Evolutionary conservation across 2,113 vertebrate species (phyloP).

Genomic region (Rhagologus leucostigma): DNA sequence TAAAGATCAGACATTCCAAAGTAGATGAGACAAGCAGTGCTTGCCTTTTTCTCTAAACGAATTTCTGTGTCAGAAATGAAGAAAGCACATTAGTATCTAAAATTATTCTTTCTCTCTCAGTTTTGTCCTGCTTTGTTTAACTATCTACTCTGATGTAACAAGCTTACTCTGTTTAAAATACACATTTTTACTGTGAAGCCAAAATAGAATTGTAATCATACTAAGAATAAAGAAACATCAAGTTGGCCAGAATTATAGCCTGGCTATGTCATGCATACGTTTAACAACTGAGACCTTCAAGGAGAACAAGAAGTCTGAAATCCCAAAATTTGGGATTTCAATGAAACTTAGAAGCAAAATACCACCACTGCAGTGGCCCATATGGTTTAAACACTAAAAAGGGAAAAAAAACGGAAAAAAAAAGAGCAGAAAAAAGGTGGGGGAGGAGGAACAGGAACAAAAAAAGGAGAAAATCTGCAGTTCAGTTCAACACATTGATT

Average conservation of each 20-base stretch:
- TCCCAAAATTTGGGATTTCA: not conserved
- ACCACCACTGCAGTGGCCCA: not conserved
- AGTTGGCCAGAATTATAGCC: not conserved
- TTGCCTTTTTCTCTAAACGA: not conserved
- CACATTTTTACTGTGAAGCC: not conserved
- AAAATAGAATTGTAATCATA: not conserved
- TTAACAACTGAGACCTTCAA: not conserved
- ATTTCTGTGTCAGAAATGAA: not conserved
- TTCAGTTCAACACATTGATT: not conserved
- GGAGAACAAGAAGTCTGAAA: not conserved
- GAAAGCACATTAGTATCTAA: not conserved
- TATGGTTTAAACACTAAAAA: not conserved
- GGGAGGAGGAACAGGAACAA: not conserved
- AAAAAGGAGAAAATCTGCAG: not conserved
- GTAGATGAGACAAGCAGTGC: not conserved
- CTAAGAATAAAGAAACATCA: not conserved
- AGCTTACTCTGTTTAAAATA: not conserved
- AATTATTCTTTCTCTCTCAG: not conserved
- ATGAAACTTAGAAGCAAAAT: not conserved
- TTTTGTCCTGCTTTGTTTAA: not conserved
- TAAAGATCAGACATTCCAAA: not conserved
- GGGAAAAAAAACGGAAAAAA: fast-evolving
- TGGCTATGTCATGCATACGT: not conserved
- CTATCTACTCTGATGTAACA: not conserved
- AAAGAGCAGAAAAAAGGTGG: fast-evolving